phyloP scores from a whole-genome alignment of 2,888 invertebrate species.

The Sarcophaga subvicina region DNA sequence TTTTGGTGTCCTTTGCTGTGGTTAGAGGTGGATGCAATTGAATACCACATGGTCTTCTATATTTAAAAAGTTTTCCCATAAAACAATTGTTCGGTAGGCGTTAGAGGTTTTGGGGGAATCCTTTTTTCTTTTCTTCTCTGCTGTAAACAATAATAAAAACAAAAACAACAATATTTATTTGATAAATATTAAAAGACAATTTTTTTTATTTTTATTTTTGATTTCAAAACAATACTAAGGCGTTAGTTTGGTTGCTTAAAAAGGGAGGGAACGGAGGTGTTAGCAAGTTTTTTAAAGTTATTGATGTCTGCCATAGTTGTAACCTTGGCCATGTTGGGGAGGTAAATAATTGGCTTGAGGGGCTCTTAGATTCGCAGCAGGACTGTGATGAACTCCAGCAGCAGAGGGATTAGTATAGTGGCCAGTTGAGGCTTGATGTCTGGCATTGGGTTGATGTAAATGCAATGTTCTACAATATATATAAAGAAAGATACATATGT shows the following conservation, averaged over 20 bases:
- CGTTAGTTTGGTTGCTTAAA: not conserved
- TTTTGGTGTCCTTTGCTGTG: constrained; percentile 21
- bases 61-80: constrained; percentile 43
- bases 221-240: constrained; percentile 35
- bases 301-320: constrained; percentile 72
- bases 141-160: not conserved
- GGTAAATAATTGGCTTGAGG: constrained; percentile 77
- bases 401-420: constrained; percentile 3
- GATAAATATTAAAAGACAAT: constrained; percentile 28
- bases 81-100: constrained; percentile 22
- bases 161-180: not conserved
- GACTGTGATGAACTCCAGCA: constrained; percentile 43
- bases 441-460: constrained; percentile 68
- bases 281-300: constrained; percentile 37
- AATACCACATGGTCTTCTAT: constrained; percentile 8
- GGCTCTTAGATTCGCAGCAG: constrained; percentile 31
- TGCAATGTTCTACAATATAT: constrained; percentile 67
- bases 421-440: constrained; percentile 39
- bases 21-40: not conserved
- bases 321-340: constrained; percentile 70
- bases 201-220: constrained; percentile 30
- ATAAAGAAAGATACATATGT: not conserved
- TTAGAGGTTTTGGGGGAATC: constrained; percentile 11
- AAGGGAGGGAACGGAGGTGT: not conserved
- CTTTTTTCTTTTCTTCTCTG: not conserved